Base-by-base conservation (phyloP, 2,113 vertebrate species). In the Ondatra zibethicus region DNA sequence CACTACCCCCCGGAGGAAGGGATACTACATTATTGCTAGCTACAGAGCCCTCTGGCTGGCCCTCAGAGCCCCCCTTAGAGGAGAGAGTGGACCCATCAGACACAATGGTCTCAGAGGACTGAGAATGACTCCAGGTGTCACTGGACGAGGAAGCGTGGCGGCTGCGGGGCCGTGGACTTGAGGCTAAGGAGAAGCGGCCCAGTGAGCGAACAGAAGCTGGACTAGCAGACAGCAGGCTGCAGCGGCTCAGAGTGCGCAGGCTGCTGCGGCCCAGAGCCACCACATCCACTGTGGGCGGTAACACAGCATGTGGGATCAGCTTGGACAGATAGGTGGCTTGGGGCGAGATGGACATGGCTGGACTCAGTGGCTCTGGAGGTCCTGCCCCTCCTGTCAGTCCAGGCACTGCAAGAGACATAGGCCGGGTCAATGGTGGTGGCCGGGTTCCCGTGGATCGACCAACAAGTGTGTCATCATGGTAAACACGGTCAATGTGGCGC, bases 251-350 rank as follows among this genome's bases (percentile, higher is more conserved):
- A 0, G 99, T 99, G 81, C 98, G 98, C 82, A 99, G 98, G 55
- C 98, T 98, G 91, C 98, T 97, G 50, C 98, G 98, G 55, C 98
- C 99, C 89, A 99, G 99, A 91, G 99, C 99, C 80, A 99, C 99
- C 87, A 99, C 99, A 0, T 99, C 98, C 91, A 99, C 99, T 10
- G 99, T 99, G 3, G 99, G 99, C 0, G 99, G 99, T 98, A 99
- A 97, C 93, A 99, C 98, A 0, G 99, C 99, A 0, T 99, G 99
- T 27, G 99, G 99, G 93, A 99, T 99, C 96, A 99, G 99, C 98
- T 99, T 99, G 27, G 99, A 99, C 99, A 99, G 96, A 98, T 99
- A 99, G 52, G 99, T 99, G 92, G 99, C 99, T 98, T 99, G 99
- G 0, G 99, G 99, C 0, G 99, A 99, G 98, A 99, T 99, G 91